These are phyloP conservation scores for Chauna torquata DNA, from an alignment of 2,113 vertebrate genomes.

Conservation along the genomic window DNA sequence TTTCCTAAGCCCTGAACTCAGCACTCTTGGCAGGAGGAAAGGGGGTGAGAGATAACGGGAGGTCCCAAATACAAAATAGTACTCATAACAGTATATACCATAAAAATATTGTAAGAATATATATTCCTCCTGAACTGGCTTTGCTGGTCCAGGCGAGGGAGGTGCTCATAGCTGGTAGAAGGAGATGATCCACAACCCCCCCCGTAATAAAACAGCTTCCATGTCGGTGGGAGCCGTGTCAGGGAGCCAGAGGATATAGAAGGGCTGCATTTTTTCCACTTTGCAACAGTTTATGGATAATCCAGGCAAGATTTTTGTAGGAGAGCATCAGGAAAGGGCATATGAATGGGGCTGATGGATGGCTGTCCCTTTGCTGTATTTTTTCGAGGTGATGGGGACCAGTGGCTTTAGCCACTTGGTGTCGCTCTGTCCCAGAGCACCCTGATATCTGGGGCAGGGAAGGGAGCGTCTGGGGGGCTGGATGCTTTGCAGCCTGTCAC, in stretches of 20 bases:
- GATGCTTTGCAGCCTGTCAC: background rate
- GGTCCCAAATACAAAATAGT: background rate
- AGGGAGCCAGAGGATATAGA: background rate
- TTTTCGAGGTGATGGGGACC: background rate
- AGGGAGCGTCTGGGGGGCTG: background rate
- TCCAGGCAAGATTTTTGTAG: background rate
- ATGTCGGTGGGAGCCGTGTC: fast-evolving
- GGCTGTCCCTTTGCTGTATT: background rate
- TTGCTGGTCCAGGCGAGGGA: background rate
- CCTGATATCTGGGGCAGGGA: background rate
- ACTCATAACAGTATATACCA: background rate
- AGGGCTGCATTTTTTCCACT: background rate
- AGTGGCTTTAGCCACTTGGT: background rate
- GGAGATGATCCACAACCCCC: background rate
- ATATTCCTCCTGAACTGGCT: background rate
- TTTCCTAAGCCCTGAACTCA: fast-evolving
- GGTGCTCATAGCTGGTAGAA: background rate
- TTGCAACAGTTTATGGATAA: background rate
- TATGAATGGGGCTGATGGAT: background rate
- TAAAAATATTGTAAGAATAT: too few species aligned
- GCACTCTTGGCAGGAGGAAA: background rate
- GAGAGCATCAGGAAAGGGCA: background rate
- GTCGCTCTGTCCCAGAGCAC: background rate
- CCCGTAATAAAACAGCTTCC: background rate
- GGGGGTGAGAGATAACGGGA: fast-evolving